Base-by-base conservation (phyloP, 2,888 invertebrate genomes). In the Andrena minutula region DNA sequence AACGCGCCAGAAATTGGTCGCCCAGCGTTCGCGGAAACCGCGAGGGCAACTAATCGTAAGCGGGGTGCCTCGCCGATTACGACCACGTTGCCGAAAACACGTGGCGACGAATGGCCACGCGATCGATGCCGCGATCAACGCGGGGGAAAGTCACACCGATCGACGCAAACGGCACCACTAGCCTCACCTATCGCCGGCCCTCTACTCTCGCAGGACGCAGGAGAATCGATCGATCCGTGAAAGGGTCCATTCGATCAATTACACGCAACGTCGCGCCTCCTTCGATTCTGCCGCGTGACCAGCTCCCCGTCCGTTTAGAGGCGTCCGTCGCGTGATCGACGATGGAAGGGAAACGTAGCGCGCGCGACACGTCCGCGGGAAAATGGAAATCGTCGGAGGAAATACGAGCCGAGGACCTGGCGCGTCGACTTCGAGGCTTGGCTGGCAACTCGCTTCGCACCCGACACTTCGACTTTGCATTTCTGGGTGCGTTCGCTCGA, bases 401-500 rank as follows among this genome's bases (percentile, higher is more conserved):
- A 61, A 63, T n/a, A 12, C 72, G 72, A 65, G 58, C 49, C 20
- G 35, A 8, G 56, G 68, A 47, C 73, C 75, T 82, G 80, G 72
- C 81, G 79, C 84, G 85, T 82, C 88, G 83, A 81, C 75, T 83
- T 84, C 82, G 85, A 85, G 86, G 88, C 75, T 81, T 87, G 75
- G 69, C 78, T 85, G 64, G 75, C 75, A 76, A 82, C 87, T 85
- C 82, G 82, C 61, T 83, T 85, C 77, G 84, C 89, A 81, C 83
- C 41, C 88, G 84, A 86, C 83, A 86, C 89, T 86, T 89, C 89
- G 89, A 88, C 91, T 88, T 89, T 82, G 86, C 89, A 88, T 88
- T 88, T 85, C 88, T 88, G 86, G 88, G 80, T 84, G 87, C 88
- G 86, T 88, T 88, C 88, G 85, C 83, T 83, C 88, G 79, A 87